phyloP scores from a whole-genome alignment of 2,888 invertebrate genomes.

The Polyploca ridens region DNA sequence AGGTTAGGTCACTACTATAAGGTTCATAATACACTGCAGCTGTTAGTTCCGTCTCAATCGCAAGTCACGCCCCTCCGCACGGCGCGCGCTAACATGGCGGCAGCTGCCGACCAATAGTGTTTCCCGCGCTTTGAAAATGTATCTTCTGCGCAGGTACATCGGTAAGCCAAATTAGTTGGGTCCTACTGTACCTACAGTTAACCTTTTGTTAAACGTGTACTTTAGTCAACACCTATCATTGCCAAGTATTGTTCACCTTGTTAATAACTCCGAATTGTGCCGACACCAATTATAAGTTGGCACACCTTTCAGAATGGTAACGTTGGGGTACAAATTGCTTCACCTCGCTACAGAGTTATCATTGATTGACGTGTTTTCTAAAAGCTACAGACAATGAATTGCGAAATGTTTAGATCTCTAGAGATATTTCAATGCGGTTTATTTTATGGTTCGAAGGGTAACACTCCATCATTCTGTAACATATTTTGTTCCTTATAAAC shows the following conservation, averaged over 20 bases:
- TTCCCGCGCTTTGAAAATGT: no score
- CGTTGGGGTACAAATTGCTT: constrained; percentile 40
- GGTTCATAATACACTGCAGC: no score
- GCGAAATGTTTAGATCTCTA: constrained; percentile 3
- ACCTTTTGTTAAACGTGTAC: not conserved
- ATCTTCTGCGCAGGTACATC: no score
- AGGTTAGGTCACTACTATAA: no score
- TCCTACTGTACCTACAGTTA: no score
- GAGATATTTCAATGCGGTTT: constrained; percentile 1
- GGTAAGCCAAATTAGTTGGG: no score
- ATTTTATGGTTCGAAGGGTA: not conserved
- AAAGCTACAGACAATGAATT: constrained; percentile 22
- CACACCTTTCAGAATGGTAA: constrained; percentile 37
- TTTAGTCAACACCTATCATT: not conserved
- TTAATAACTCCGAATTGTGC: constrained; percentile 35
- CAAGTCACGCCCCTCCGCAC: no score
- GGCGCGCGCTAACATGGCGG: no score
- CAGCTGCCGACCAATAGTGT: no score
- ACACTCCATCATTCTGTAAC: not conserved
- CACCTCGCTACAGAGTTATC: constrained; percentile 24
- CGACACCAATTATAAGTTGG: constrained; percentile 62
- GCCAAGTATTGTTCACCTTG: constrained; percentile 22
- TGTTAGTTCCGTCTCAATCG: no score
- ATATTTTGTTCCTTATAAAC: not conserved
- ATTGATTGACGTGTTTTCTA: constrained; percentile 39